Base-by-base conservation (phyloP, 2,113 vertebrate genomes). In the Macroglossus sobrinus region DNA sequence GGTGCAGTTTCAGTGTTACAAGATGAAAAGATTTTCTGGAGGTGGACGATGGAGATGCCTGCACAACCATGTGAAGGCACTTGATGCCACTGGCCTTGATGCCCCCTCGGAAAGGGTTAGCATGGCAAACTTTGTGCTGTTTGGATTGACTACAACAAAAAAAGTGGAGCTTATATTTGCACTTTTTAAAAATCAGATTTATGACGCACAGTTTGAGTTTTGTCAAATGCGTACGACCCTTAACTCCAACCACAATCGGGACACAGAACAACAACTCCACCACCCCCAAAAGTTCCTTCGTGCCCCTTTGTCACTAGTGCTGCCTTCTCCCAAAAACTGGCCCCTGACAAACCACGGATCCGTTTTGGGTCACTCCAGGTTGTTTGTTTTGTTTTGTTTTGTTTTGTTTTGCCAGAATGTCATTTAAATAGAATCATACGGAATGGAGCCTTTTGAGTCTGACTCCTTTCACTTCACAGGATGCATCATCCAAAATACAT, bases 161-260 rank as follows among this genome's bases (percentile, higher is more conserved):
- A 92, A 93, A 55, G 53, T 30, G 30, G 24, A 38, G 35, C n/a
- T 86, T 61, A 3, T 40, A 12, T 74, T 64, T 92, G n/a, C 43
- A 30, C 43, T 57, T 75, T 63, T 96, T 88, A n/a, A 28, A 87
- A 82, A 72, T 89, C 68, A 28, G 47, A 40, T 89, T 81, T 95
- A 35, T 69, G 35, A 61, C 22, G 12, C 24, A 38, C 3, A 26
- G 19, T 86, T 2, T 5, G 28, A 55, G 40, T 88, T 43, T 30
- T 75, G 68, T 33, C 59, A 64, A 55, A 38, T 3, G 24, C 1
- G 8, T 4, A 0, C 4, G 19, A 24, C 63, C 38, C 2, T 1
- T 35, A 55, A 57, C 26, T 40, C 24, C 14, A 55, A n/a, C 40
- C 35, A 50, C n/a, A 61, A 3, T 40, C 21, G 47, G 91, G 61